A percentile compares a stretch with the other conserved stretches of the same genome.
Evolutionary conservation across 2,888 invertebrate genomes (phyloP).

Genomic region (Dolomedes plantarius): DNA sequence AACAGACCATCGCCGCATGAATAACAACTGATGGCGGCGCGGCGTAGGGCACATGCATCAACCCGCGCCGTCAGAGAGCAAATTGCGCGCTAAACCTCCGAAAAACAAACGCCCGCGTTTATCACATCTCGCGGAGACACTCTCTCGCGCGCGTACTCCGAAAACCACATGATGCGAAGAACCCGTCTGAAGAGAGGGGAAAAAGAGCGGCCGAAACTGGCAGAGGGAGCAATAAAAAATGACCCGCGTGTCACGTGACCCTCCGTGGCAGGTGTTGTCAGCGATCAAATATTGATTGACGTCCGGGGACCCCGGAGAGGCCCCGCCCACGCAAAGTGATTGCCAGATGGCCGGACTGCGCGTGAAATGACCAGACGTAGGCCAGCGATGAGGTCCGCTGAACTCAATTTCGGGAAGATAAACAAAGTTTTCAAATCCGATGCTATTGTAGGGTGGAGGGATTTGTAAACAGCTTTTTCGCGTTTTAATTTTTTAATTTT

Average conservation of each 20-base stretch:
- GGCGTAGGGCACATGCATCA: too few species aligned
- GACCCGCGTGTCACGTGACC: conserved; percentile 13
- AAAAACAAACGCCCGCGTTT: not conserved
- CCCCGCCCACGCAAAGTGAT: conserved; percentile 56
- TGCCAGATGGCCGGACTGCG: conserved; percentile 45
- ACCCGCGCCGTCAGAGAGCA: too few species aligned
- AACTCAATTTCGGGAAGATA: too few species aligned
- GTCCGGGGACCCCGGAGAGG: conserved; percentile 28
- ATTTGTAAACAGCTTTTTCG: too few species aligned
- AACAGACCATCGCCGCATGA: not conserved
- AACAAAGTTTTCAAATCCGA: too few species aligned
- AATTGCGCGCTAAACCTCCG: not conserved
- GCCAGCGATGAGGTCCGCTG: too few species aligned
- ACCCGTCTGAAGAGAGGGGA: not conserved
- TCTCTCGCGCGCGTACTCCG: too few species aligned
- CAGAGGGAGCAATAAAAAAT: not conserved
- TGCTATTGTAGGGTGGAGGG: too few species aligned
- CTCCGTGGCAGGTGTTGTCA: conserved; percentile 53
- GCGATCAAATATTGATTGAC: conserved; percentile 66
- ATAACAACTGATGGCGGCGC: too few species aligned
- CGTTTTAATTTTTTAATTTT: too few species aligned
- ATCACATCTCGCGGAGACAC: too few species aligned
- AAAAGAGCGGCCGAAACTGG: not conserved
- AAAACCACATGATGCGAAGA: not conserved
- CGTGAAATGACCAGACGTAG: too few species aligned